These are phyloP conservation scores for Pasiphila rectangulata DNA, from an alignment of 2,888 invertebrate genomes.

Conservation along the genomic window DNA sequence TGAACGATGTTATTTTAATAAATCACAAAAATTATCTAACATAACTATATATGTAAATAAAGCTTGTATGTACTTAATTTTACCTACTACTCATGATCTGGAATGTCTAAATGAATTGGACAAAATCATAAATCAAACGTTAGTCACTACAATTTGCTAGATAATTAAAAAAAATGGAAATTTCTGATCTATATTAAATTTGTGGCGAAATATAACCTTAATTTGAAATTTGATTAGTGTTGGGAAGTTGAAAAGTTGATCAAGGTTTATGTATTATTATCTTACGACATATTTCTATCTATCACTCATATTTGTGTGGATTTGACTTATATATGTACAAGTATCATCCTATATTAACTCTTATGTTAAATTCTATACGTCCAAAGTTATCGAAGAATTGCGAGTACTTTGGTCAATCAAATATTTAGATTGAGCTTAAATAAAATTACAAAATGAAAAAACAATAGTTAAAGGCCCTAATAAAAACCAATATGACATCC, in stretches of 20 bases:
- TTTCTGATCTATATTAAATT: too few species aligned
- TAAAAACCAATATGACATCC: conserved; percentile 9
- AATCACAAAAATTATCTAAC: too few species aligned
- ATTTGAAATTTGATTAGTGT: conserved; percentile 1
- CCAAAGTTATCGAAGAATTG: neutral
- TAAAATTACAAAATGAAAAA: neutral
- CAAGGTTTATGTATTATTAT: conserved; percentile 6
- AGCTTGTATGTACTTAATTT: neutral
- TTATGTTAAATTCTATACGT: neutral
- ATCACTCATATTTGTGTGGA: conserved; percentile 65
- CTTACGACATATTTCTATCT: conserved; percentile 29
- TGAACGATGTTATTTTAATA: too few species aligned
- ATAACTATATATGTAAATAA: too few species aligned
- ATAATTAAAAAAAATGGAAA: too few species aligned
- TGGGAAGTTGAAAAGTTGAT: conserved; percentile 1
- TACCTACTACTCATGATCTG: too few species aligned
- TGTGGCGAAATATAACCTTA: too few species aligned
- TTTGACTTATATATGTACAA: conserved; percentile 55
- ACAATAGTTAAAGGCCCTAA: neutral
- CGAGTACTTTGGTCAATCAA: too few species aligned
- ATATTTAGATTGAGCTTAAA: neutral
- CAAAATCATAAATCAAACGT: too few species aligned
- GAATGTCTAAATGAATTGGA: too few species aligned
- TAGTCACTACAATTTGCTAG: too few species aligned
- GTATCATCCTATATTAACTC: conserved; percentile 23